Base-by-base conservation (phyloP, 2,888 invertebrate genomes). In the Abrostola tripartita region DNA sequence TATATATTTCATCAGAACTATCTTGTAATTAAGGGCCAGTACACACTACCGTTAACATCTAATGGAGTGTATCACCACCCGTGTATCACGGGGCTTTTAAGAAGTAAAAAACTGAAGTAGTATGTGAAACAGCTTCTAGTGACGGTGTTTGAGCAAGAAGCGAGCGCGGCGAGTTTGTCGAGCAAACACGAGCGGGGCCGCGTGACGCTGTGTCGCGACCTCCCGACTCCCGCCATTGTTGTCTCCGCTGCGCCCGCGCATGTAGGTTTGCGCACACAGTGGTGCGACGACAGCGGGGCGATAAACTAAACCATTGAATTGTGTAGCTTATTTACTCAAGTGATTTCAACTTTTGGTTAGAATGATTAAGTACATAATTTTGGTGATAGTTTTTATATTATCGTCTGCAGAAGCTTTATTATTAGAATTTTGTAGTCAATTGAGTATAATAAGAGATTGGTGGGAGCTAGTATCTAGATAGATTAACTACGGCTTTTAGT, bases 71-170 rank as follows among this genome's bases (percentile, higher is more conserved):
- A 64, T 65, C 62, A 69, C 68, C 62, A 65, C 60, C 73, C 57
- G 71, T 78, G 76, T 77, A 52, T 56, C 55, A 62, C 69, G 65
- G 55, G 63, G 55, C 68, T 50, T 52, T 62, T 49, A 69, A 57
- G 73, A 77, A 77, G 74, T 74, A 78, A 78, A 81, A 81, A 82
- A 84, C 74, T 76, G 68, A 81, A 85, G 84, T 85, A 83, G 83
- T 85, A 83, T 85, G 85, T 85, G 87, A 84, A 84, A 82, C 83
- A 79, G 82, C 81, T 81, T 73, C 83, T 76, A 77, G 82, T 76
- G 78, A 77, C 71, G 67, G 65, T 83, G 81, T 84, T 81, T 85
- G 84, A 74, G 83, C 76, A 81, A 75, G 71, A 71, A 72, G 71
- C 67, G 73, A 68, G 73, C 67, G 71, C 64, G 67, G 66, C 65